Conservation (phyloP, 64 coral and sea anemone species). For the Actinia tenebrosa region DNA sequence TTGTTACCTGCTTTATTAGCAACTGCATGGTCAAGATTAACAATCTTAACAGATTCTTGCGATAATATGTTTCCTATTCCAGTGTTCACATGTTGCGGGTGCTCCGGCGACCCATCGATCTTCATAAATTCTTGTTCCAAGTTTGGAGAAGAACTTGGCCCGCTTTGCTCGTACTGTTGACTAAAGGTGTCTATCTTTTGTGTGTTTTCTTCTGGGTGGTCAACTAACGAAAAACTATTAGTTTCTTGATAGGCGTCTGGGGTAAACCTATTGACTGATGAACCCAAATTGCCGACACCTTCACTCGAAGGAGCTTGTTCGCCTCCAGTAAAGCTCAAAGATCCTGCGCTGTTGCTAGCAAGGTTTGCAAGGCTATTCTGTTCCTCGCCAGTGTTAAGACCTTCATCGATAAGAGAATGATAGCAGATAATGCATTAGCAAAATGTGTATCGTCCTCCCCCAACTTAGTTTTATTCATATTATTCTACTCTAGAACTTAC, state of each 20-base stretch:
- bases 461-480: too few relatives aligned
- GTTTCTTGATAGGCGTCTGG: not conserved
- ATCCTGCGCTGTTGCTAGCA: not conserved
- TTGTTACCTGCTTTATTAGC: not conserved
- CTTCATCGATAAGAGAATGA: not conserved
- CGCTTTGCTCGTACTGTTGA: not conserved
- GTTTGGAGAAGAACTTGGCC: not conserved
- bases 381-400: not conserved
- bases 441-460: too few relatives aligned
- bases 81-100: not conserved
- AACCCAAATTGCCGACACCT: not conserved
- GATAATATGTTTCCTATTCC: not conserved
- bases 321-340: conserved; percentile 8
- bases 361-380: not conserved
- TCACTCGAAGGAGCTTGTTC: not conserved
- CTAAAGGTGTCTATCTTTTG: not conserved
- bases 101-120: not conserved
- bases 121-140: not conserved
- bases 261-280: not conserved
- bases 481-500: too few relatives aligned
- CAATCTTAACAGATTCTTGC: not conserved
- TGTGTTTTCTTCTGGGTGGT: not conserved
- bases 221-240: not conserved
- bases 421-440: not conserved
- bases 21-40: not conserved